Evolutionary conservation across 2,888 invertebrate genomes (phyloP).

Genomic region (Diadegma fenestrale): DNA sequence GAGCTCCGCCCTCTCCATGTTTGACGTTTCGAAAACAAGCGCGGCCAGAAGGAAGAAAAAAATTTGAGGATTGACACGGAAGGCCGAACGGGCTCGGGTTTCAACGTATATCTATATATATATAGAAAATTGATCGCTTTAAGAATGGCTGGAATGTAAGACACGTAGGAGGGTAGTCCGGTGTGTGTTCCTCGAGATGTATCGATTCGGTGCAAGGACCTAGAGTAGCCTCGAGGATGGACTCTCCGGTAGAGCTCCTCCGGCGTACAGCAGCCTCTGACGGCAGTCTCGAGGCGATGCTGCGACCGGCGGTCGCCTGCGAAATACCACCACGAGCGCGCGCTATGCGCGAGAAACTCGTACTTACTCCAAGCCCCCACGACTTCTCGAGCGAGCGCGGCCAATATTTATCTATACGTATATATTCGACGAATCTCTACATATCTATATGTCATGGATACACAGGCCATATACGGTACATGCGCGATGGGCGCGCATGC

Average conservation of each 20-base stretch:
- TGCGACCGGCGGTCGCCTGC: constrained; percentile 40
- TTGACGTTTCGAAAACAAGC: not conserved
- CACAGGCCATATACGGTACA: not conserved
- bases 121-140: constrained; percentile 13
- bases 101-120: not conserved
- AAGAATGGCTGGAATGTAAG: constrained; percentile 5
- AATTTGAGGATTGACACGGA: not conserved
- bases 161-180: constrained; percentile 12
- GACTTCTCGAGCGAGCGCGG: constrained; percentile 35
- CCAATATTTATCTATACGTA: not conserved
- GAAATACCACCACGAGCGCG: constrained; percentile 53
- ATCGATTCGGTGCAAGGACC: constrained; percentile 67
- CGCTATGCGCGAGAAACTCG: constrained; percentile 8
- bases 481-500: constrained; percentile 6
- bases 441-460: not conserved
- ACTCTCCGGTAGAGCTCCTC: constrained; percentile 53
- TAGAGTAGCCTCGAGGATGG: constrained; percentile 60
- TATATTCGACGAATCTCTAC: too few relatives aligned
- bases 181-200: constrained; percentile 15
- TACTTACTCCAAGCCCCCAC: constrained; percentile 23
- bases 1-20: not conserved
- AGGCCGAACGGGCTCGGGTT: constrained; percentile 1
- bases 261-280: constrained; percentile 3
- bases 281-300: constrained; percentile 47
- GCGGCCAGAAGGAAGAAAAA: not conserved